Conservation (phyloP, 2,888 invertebrate genomes). For the Cheilosia impressa region DNA sequence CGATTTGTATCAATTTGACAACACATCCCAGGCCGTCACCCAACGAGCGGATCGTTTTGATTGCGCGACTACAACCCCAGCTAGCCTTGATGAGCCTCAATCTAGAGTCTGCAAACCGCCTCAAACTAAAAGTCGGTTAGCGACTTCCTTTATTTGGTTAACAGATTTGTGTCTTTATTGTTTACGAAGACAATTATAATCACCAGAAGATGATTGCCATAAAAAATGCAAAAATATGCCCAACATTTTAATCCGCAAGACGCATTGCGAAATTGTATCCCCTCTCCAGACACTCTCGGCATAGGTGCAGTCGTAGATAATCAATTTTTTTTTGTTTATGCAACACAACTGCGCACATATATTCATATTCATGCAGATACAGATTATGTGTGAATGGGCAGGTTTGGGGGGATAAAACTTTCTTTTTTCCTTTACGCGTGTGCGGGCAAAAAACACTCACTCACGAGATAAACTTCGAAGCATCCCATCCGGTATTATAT, state of each 20-base stretch:
- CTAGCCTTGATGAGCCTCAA: not conserved
- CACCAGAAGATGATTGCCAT: slow-evolving; percentile 9
- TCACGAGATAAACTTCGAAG: slow-evolving; percentile 29
- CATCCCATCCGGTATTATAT: slow-evolving; percentile 40
- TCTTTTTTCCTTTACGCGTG: slow-evolving; percentile 35
- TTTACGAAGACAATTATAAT: slow-evolving; percentile 8
- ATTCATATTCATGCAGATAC: slow-evolving; percentile 23
- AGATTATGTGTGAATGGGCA: slow-evolving; percentile 8
- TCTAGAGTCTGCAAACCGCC: not conserved
- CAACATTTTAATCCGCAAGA: slow-evolving; percentile 17
- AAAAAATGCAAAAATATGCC: slow-evolving; percentile 35
- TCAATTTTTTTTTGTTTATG: slow-evolving; percentile 68
- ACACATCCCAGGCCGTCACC: too few relatives aligned
- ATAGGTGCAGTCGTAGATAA: slow-evolving; percentile 33
- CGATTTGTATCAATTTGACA: too few relatives aligned
- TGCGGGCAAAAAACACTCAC: slow-evolving; percentile 33
- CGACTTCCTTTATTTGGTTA: not conserved
- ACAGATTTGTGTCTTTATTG: slow-evolving; percentile 10
- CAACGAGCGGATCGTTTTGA: too few relatives aligned
- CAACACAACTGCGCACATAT: slow-evolving; percentile 38
- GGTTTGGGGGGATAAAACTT: slow-evolving; percentile 32
- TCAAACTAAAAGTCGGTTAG: not conserved
- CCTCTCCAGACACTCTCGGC: not conserved
- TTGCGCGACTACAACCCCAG: not conserved
- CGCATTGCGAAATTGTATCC: slow-evolving; percentile 38